Base-by-base conservation (phyloP, 2,888 invertebrate species). In the Brenthis ino region DNA sequence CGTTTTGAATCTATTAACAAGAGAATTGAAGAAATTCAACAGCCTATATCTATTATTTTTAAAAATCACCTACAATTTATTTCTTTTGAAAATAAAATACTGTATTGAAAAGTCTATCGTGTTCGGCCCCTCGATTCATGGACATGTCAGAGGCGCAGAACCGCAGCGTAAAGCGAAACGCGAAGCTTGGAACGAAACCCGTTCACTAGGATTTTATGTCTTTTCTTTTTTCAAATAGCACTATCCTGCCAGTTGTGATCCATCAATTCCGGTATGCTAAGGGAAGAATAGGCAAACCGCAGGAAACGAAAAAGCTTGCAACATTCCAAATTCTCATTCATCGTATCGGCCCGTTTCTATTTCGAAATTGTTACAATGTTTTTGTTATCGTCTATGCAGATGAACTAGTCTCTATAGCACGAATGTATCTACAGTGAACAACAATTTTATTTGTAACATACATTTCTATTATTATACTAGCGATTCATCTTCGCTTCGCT, bases 121-220 rank as follows among this genome's bases (percentile, higher is more conserved):
- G 80, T 82, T 82, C 80, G 79, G 82, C 84, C 81, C 80, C 85
- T 84, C 84, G 82, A 86, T 85, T 83, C 85, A 82, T 83, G 85
- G 80, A 77, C 80, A 85, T 87, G 88, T 89, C 91, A 87, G 85
- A 76, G 78, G 79, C 77, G 80, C 77, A 72, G 79, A 80, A 88
- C 90, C 91, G 82, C 91, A 89, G 80, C 82, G 82, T 85, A 82
- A 84, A 84, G 78, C 82, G 82, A 79, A 84, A 82, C 77, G 81
- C 65, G 57, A 57, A 54, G 58, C 64, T 50, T 50, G 68, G 65
- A 64, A 69, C 65, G 64, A 68, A 68, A 55, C 55, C 77, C 67
- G 77, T 64, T 60, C 67, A 64, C 63, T 68, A 58, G 57, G 68
- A 67, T 70, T 64, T 60, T 72, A 61, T 67, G 14, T 57, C 66